Conservation (phyloP, 2,888 invertebrate genomes). For the Dryobota labecula region DNA sequence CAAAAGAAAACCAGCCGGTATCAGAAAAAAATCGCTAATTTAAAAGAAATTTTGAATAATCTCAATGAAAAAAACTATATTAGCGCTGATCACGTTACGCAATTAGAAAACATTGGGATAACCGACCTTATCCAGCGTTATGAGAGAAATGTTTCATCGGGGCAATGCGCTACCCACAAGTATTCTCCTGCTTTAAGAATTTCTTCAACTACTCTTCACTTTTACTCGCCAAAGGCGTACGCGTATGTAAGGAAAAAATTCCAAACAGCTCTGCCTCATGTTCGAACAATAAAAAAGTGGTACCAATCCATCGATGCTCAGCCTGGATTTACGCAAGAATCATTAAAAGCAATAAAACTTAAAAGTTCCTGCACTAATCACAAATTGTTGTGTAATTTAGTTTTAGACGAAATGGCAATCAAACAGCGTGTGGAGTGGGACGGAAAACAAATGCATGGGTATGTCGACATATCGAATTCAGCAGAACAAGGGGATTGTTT, state of each 20-base stretch:
- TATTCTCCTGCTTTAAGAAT: conserved; percentile 8
- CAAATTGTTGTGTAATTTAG: conserved; percentile 7
- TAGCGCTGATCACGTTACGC: background rate
- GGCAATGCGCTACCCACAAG: background rate
- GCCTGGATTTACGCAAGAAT: conserved; percentile 36
- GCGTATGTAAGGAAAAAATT: conserved; percentile 2
- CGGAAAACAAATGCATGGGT: conserved; percentile 29
- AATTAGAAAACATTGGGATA: background rate
- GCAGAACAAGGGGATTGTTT: background rate
- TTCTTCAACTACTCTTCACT: background rate
- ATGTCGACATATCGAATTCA: conserved; percentile 17
- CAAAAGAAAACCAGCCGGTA: conserved; percentile 8
- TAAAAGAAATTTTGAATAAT: background rate
- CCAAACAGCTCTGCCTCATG: conserved; percentile 1
- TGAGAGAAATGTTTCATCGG: conserved; percentile 11
- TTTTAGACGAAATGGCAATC: conserved; percentile 42
- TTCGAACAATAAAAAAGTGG: conserved; percentile 24
- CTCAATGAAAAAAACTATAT: background rate
- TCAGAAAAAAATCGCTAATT: conserved; percentile 4
- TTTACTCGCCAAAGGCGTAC: conserved; percentile 7
- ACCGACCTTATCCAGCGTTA: conserved; percentile 11
- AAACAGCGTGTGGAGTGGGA: conserved; percentile 24
- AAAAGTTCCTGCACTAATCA: background rate
- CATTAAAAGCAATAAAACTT: conserved; percentile 18
- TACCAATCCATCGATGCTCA: conserved; percentile 23